Evolutionary conservation across 2,888 invertebrate species (phyloP).

Genomic region (Brachylomia viminalis): DNA sequence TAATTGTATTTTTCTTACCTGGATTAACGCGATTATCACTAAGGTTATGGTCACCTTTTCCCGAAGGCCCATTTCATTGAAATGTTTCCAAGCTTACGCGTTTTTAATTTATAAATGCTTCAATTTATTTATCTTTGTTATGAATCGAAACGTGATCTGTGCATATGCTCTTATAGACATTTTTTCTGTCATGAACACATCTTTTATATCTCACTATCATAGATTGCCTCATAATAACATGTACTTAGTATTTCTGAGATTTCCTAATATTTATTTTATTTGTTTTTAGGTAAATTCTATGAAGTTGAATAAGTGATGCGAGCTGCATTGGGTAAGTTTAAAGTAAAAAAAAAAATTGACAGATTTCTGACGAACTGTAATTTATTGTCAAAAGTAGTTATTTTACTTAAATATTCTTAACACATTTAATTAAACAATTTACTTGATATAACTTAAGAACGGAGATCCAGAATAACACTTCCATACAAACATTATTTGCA

Average conservation of each 20-base stretch:
- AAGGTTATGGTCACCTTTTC: constrained; percentile 75
- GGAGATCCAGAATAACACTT: not conserved
- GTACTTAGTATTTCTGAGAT: constrained; percentile 12
- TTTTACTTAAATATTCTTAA: not conserved
- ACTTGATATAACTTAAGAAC: not conserved
- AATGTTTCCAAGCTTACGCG: constrained; percentile 51
- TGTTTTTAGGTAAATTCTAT: constrained; percentile 57
- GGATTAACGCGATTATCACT: constrained; percentile 65
- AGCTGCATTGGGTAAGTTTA: constrained; percentile 22
- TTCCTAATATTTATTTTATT: constrained; percentile 18
- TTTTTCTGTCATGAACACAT: not conserved
- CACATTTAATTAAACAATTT: not conserved
- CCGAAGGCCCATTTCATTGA: constrained; percentile 76
- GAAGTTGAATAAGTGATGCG: not conserved
- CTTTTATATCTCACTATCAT: constrained; percentile 16
- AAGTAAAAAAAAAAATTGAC: not conserved
- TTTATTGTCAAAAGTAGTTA: constrained; percentile 3
- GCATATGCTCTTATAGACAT: constrained; percentile 11
- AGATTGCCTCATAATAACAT: constrained; percentile 36
- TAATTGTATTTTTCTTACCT: constrained; percentile 71
- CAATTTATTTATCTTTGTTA: constrained; percentile 25
- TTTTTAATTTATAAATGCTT: constrained; percentile 65
- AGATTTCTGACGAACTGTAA: not conserved
- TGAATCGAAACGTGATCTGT: constrained; percentile 51
- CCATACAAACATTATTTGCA: not conserved